Base-by-base conservation (phyloP, 1,140 invertebrate genomes). In the Augochlora pura region DNA sequence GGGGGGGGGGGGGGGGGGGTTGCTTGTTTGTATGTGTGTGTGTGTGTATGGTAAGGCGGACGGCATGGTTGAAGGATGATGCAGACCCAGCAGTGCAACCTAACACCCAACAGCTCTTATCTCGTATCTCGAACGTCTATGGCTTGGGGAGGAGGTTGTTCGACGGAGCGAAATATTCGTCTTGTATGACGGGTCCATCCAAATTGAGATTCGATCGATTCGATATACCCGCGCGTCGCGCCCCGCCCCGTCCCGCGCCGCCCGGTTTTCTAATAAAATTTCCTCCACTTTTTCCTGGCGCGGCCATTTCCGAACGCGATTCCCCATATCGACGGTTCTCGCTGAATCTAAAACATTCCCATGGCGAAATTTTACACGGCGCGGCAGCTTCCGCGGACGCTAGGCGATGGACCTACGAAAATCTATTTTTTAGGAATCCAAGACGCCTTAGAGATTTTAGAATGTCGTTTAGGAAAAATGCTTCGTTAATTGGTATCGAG, bases 141-240 rank as follows among this genome's bases (percentile, higher is more conserved):
- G 52, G 14, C 25, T 39, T n/a, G n/a, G n/a, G n/a, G 54, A 70
- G 60, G 65, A 74, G 80, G 67, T 60, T 83, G 73, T 60, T 83
- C 66, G 69, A 83, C 80, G 77, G 71, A 73, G 84, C 76, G 83
- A 78, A 80, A 86, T 88, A 89, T 88, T 86, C 83, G 82, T 88
- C 86, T 89, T 88, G 83, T 88, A 88, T 87, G 88, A 89, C 86
- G 84, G 80, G 82, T 88, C 84, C 86, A 87, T 88, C 85, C 83
- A 89, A 90, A 90, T 89, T 89, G 87, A 86, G 87, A 88, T 70
- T 87, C 86, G 86, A 91, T 91, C 90, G 88, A 88, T 85, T 86
- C 77, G 85, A 90, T 86, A 84, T 64, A 67, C 18, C 16, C n/a
- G n/a, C n/a, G 49, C 77, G 70, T 82, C 74, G 66, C 60, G 25